phyloP scores from a whole-genome alignment of 2,888 invertebrate species.

The Piscicola geometra region DNA sequence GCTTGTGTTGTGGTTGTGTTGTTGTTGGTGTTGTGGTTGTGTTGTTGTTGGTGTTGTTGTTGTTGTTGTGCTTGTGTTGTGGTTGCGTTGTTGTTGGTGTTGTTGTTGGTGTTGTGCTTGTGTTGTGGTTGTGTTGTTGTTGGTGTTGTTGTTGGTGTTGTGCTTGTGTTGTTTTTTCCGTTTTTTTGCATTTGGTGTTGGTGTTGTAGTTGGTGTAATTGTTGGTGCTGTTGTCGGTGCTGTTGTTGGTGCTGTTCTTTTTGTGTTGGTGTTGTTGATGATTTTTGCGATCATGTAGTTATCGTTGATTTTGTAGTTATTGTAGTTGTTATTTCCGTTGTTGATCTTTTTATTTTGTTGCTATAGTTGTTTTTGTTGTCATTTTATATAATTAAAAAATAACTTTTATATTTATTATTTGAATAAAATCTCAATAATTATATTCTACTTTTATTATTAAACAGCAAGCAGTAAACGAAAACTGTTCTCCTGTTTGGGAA shows the following conservation, averaged over 20 bases:
- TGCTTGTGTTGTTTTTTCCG: not conserved
- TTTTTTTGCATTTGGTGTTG: not conserved
- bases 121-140: not conserved
- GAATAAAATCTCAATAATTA: no score
- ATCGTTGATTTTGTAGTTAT: no score
- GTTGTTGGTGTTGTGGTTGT: not conserved
- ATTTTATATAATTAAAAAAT: no score
- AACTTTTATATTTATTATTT: no score
- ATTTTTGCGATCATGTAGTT: slow-evolving; percentile 40
- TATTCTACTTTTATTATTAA: no score
- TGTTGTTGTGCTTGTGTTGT: no score
- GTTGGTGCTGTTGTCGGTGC: not conserved
- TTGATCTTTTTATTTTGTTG: not conserved
- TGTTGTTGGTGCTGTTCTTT: not conserved
- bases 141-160: not conserved
- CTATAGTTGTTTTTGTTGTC: no score
- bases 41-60: no score
- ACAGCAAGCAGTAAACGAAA: not conserved
- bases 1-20: no score
- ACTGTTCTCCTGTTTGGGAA: not conserved
- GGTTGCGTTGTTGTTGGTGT: not conserved
- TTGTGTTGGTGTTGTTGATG: no score
- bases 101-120: slow-evolving; percentile 62
- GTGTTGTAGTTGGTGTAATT: not conserved
- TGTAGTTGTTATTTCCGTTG: not conserved